phyloP scores from a whole-genome alignment of 2,888 invertebrate species.

The Crepidodera aurea region DNA sequence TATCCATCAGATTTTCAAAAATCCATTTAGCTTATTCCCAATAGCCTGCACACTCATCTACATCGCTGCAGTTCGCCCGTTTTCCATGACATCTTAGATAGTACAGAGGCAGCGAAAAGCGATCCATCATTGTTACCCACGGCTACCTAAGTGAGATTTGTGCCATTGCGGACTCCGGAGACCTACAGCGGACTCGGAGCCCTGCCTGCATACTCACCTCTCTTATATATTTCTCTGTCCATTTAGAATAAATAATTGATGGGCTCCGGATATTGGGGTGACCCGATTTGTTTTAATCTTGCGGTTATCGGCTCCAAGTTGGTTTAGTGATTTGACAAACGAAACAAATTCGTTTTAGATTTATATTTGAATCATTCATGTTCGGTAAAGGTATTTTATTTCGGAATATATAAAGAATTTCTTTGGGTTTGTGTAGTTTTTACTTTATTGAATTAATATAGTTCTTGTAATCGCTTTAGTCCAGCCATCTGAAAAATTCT shows the following conservation, averaged over 20 bases:
- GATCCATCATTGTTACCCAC: slow-evolving; percentile 51
- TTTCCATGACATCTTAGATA: slow-evolving; percentile 40
- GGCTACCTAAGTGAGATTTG: slow-evolving; percentile 56
- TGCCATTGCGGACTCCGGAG: slow-evolving; percentile 45
- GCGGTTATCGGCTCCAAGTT: slow-evolving; percentile 8
- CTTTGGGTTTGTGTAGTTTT: no score
- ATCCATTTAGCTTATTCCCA: neutral
- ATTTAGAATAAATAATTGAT: slow-evolving; percentile 51
- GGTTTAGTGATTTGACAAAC: no score
- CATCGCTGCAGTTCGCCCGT: slow-evolving; percentile 8
- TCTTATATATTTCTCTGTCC: slow-evolving; percentile 40
- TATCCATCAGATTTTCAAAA: neutral
- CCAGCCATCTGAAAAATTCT: no score
- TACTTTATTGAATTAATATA: no score
- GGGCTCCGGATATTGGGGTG: slow-evolving; percentile 36
- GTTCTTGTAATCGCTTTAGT: no score
- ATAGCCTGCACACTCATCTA: slow-evolving; percentile 1
- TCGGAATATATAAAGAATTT: no score
- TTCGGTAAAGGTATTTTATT: neutral
- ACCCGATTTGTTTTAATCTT: slow-evolving; percentile 37
- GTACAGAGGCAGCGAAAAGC: slow-evolving; percentile 39
- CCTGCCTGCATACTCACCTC: slow-evolving; percentile 31
- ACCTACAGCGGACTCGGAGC: slow-evolving; percentile 6
- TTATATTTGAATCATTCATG: slow-evolving; percentile 3
- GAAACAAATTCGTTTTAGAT: slow-evolving; percentile 7